phyloP scores from a whole-genome alignment of 2,797 vertebrate species.

The Hypotaenidia philippensis region DNA sequence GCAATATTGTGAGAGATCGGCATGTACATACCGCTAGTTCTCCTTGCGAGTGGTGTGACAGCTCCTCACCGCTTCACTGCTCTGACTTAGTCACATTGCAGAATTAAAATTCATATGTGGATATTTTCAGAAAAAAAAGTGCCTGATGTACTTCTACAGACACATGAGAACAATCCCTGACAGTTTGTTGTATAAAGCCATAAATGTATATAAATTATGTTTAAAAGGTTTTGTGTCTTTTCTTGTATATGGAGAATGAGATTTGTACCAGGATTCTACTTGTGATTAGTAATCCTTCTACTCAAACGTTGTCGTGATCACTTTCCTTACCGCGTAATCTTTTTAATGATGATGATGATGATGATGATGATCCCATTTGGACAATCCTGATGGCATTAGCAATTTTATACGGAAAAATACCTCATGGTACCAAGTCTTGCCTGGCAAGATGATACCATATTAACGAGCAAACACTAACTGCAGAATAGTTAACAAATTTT shows the following conservation, averaged over 20 bases:
- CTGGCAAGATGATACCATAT: constrained; percentile 27
- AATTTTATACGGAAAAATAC: constrained; percentile 68
- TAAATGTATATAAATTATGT: constrained; percentile 91
- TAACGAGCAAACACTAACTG: constrained; percentile 66
- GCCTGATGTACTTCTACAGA: constrained; percentile 86
- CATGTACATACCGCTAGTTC: constrained; percentile 73
- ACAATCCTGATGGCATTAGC: constrained; percentile 70
- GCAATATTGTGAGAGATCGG: constrained; percentile 60
- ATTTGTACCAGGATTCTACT: constrained; percentile 67
- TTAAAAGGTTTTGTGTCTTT: constrained; percentile 81
- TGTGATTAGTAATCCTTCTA: constrained; percentile 65
- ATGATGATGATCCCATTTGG: constrained; percentile 50
- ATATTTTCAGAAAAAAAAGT: constrained; percentile 82
- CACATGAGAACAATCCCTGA: constrained; percentile 86
- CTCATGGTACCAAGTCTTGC: constrained; percentile 58
- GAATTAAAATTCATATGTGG: constrained; percentile 71
- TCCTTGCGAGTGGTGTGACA: constrained; percentile 57
- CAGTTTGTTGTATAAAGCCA: constrained; percentile 90
- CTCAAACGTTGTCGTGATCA: constrained; percentile 23
- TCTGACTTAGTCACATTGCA: constrained; percentile 69
- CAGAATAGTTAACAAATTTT: constrained; percentile 50
- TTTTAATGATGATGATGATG: constrained; percentile 10
- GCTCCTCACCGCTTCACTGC: constrained; percentile 66
- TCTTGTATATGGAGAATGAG: constrained; percentile 71
- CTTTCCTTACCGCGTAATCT: constrained; percentile 20